A percentile compares a stretch with the other conserved stretches of the same genome.
phyloP scores from a whole-genome alignment of 1,140 invertebrate species.

The Amyelois transitella region DNA sequence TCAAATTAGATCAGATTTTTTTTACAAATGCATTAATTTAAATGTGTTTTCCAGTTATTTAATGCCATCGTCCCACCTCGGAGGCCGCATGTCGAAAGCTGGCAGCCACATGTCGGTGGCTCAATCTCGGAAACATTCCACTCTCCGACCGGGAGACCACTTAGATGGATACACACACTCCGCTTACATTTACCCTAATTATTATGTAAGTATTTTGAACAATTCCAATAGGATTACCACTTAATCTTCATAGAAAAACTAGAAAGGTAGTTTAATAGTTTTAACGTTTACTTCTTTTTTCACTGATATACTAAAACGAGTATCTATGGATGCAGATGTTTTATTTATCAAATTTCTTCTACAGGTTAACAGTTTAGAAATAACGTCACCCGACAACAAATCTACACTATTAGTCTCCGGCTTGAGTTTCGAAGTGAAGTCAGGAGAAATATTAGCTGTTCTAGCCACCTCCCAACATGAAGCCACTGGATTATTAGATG shows the following conservation, averaged over 20 bases:
- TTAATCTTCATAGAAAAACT: no score
- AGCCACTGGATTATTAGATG: conserved; percentile 87
- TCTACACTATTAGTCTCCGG: conserved; percentile 68
- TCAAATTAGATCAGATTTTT: background rate
- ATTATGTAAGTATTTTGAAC: conserved; percentile 76
- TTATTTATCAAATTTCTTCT: conserved; percentile 11
- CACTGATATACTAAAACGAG: background rate
- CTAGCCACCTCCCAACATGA: conserved; percentile 89
- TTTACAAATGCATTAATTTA: background rate
- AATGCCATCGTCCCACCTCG: conserved; percentile 70
- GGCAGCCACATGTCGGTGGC: conserved; percentile 75
- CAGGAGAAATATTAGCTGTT: conserved; percentile 91
- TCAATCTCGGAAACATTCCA: conserved; percentile 70
- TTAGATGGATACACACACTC: conserved; percentile 71
- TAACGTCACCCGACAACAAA: conserved; percentile 72
- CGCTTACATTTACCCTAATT: conserved; percentile 78
- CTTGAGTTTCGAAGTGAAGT: conserved; percentile 81
- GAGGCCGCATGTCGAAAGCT: conserved; percentile 74
- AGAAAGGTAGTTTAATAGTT: no score
- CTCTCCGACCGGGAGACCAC: conserved; percentile 70
- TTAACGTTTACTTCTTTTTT: no score
- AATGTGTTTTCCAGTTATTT: conserved; percentile 41
- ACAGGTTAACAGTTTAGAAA: conserved; percentile 75
- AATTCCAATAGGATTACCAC: no score
- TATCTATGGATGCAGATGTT: background rate